These are phyloP conservation scores for Pontoporia blainvillei DNA, from an alignment of 2,113 vertebrate genomes.

Conservation along the genomic window DNA sequence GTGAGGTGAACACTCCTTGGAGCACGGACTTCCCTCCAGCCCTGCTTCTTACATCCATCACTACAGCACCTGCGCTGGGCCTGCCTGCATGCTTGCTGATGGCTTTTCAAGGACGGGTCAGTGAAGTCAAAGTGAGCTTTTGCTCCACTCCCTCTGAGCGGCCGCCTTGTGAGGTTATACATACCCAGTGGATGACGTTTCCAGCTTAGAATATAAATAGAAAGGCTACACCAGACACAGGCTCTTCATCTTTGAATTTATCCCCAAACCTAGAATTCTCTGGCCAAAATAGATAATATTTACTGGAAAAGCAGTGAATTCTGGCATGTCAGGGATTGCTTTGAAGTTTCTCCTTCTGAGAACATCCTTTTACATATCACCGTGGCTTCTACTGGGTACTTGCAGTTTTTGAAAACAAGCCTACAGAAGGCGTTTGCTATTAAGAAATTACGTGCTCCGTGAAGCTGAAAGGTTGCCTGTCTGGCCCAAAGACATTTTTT, in stretches of 20 bases:
- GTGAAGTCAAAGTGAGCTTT: neutral
- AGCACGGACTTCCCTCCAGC: too few relatives aligned
- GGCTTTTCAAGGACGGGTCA: neutral
- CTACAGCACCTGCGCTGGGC: neutral
- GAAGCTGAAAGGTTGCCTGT: constrained; percentile 49
- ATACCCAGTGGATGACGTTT: neutral
- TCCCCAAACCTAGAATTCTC: neutral
- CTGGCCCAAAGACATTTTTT: neutral
- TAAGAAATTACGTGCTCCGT: constrained; percentile 31
- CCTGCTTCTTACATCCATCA: neutral
- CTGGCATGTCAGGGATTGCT: constrained; percentile 6
- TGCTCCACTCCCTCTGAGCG: neutral
- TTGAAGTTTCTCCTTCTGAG: constrained; percentile 58
- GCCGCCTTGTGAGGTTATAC: neutral
- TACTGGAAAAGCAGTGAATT: constrained; percentile 50
- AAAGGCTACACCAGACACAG: neutral
- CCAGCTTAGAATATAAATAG: constrained; percentile 21
- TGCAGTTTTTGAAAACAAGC: constrained; percentile 47
- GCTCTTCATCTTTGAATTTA: constrained; percentile 28
- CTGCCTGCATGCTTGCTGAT: neutral
- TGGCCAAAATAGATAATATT: constrained; percentile 46
- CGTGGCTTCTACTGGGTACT: neutral
- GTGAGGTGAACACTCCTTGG: neutral
- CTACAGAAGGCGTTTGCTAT: constrained; percentile 22
- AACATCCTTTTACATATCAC: constrained; percentile 19